Base-by-base conservation (phyloP, 1,140 invertebrate species). In the Penaeus chinensis region DNA sequence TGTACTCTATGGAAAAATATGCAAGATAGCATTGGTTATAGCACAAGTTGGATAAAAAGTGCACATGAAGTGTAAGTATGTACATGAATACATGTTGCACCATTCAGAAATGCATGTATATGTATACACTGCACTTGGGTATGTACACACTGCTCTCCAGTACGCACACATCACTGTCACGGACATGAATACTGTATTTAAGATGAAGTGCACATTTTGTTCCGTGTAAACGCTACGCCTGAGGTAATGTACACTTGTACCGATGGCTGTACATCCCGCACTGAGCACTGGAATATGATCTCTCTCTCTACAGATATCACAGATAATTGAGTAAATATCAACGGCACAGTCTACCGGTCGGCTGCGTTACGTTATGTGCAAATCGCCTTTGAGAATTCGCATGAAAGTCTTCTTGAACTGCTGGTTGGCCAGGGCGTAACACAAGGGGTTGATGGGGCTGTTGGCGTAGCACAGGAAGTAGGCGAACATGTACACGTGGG, bases 371-470 rank as follows among this genome's bases (percentile, higher is more conserved):
- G 96, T 98, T 94, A 97, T 96, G 92, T 98, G 97, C 81, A 98
- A 94, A 92, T 98, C 97, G 3, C 97, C 97, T 92, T 96, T 96
- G n/a, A 99, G 93, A 90, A 99, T 96, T 91, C 98, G 95, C 79
- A 96, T 98, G 92, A 99, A 99, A 61, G 99, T 99, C 92, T 99
- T 98, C 93, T 99, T 99, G 93, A 99, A 99, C 92, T 99, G 98
- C 92, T 99, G 97, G 93, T 99, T 99, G 84, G 99, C 98, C 84
- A 99, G 93, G 3, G 99, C 99, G 91, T 99, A 99, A 91, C 94
- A 95, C 90, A 95, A 94, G 61, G 94, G 94, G 92, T 95, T 94
- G 84, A 95, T 93, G 60, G 94, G 93, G 82, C 90, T 98, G 92
- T 99, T 99, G 66, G 99, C 96, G 92, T 99, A 99, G 93, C 99